Evolutionary conservation across 2,113 vertebrate species (phyloP).

Genomic region (Martes martes): DNA sequence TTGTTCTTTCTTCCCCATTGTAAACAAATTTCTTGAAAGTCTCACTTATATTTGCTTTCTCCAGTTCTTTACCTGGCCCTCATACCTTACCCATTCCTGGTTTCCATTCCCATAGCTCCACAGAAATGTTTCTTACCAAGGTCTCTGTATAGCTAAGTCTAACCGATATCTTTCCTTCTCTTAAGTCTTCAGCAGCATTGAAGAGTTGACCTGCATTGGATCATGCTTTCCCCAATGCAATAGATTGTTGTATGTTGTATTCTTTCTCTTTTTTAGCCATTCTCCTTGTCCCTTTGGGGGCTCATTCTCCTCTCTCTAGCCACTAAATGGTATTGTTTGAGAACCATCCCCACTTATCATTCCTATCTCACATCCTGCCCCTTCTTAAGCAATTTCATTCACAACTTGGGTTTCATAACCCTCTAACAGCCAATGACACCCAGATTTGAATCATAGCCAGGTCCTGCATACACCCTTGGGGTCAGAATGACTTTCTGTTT

Average conservation of each 20-base stretch:
- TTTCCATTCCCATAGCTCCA: background rate
- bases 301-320: background rate
- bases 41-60: background rate
- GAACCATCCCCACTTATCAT: background rate
- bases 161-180: background rate
- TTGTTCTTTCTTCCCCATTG: background rate
- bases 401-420: background rate
- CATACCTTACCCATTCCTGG: background rate
- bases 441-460: background rate
- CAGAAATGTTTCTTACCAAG: background rate
- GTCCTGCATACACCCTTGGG: no score
- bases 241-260: background rate
- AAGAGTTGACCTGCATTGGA: background rate
- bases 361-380: background rate
- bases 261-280: background rate
- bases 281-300: background rate
- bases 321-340: background rate
- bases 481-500: background rate
- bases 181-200: background rate
- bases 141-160: background rate
- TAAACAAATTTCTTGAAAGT: background rate
- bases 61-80: background rate
- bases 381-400: background rate
- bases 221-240: background rate
- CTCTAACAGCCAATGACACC: no score